A percentile compares a stretch with the other conserved stretches of the same genome.
phyloP scores from a whole-genome alignment of 1,140 invertebrate genomes.

The Nephotettix cincticeps region DNA sequence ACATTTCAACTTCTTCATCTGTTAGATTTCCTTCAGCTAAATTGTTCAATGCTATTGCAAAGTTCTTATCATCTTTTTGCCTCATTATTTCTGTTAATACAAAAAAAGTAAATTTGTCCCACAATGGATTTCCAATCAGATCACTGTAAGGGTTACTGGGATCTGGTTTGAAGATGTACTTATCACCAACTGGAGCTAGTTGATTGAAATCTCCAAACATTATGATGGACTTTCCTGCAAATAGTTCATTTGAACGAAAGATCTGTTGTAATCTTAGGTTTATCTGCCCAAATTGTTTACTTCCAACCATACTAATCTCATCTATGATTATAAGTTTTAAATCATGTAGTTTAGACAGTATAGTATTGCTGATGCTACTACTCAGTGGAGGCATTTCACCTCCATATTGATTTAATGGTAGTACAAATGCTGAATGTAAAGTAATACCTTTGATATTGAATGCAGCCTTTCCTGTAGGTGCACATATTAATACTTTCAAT shows the following conservation, averaged over 20 bases:
- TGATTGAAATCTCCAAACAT: conserved; percentile 33
- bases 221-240: conserved; percentile 28
- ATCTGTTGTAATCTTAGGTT: no score
- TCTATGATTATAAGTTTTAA: conserved; percentile 33
- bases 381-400: no score
- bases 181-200: conserved; percentile 33
- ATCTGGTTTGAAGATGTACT: conserved; percentile 6
- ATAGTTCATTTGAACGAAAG: conserved; percentile 1
- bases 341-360: no score
- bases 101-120: conserved; percentile 26
- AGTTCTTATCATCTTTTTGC: conserved; percentile 31
- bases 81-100: conserved; percentile 33
- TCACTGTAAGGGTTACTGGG: conserved; percentile 5
- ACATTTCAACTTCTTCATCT: background rate
- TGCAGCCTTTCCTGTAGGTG: no score
- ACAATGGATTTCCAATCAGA: conserved; percentile 18
- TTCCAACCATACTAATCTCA: conserved; percentile 31
- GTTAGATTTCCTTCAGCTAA: conserved; percentile 26
- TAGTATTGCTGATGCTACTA: no score
- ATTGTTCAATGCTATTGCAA: conserved; percentile 27
- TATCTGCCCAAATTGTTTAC: no score
- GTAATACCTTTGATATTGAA: no score
- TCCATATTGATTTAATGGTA: no score
- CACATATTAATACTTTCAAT: no score
- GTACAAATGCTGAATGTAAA: no score